Conservation (phyloP, 2,797 vertebrate species). For the Sebastes matsubarae region DNA sequence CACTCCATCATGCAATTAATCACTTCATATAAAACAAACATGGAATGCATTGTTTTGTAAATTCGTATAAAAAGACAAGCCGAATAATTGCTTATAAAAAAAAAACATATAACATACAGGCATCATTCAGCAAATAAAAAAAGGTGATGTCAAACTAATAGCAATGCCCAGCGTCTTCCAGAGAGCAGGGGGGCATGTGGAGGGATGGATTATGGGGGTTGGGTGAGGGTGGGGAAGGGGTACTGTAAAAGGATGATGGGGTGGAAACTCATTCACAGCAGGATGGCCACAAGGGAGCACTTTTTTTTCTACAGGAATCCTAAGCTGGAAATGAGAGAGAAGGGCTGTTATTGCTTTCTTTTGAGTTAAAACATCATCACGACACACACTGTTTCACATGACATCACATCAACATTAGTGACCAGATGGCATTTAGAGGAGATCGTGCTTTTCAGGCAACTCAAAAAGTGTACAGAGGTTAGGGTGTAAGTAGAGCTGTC, state of each 20-base stretch:
- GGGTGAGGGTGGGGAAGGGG: conserved; percentile 65
- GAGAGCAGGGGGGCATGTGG: conserved; percentile 63
- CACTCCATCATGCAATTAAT: conserved; percentile 77
- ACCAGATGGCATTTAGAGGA: conserved; percentile 12
- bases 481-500: neutral
- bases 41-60: conserved; percentile 57
- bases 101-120: conserved; percentile 44
- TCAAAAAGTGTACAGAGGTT: conserved; percentile 10
- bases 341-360: conserved; percentile 88
- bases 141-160: conserved; percentile 73
- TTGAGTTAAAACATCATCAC: conserved; percentile 71
- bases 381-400: conserved; percentile 60
- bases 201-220: conserved; percentile 56
- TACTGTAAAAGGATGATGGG: conserved; percentile 79
- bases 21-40: conserved; percentile 58
- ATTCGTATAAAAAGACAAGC: conserved; percentile 48
- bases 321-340: conserved; percentile 96
- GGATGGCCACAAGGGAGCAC: conserved; percentile 85
- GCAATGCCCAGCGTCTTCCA: conserved; percentile 79
- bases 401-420: conserved; percentile 59
- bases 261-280: conserved; percentile 86
- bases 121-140: conserved; percentile 57
- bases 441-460: conserved; percentile 42
- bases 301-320: conserved; percentile 94
- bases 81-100: conserved; percentile 57